phyloP scores from a whole-genome alignment of 2,888 invertebrate species.

The Latrodectus hesperus region DNA sequence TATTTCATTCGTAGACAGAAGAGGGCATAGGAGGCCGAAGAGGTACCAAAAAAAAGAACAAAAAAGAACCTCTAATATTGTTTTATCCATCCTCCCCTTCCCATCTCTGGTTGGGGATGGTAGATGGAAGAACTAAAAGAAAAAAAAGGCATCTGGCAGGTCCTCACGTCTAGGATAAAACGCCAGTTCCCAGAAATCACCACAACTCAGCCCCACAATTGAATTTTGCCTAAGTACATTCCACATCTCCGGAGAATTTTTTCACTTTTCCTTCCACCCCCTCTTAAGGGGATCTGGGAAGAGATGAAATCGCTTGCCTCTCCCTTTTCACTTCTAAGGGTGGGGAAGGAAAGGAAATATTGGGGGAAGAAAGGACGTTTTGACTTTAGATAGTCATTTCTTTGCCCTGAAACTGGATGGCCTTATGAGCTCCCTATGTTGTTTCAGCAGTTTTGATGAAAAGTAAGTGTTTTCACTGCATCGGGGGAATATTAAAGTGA shows the following conservation, averaged over 20 bases:
- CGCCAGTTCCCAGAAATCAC: constrained; percentile 25
- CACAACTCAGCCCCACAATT: constrained; percentile 54
- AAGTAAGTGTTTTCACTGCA: constrained; percentile 52
- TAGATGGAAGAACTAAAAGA: not conserved
- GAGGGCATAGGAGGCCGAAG: not conserved
- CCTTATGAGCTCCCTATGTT: constrained; percentile 4
- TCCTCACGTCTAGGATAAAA: constrained; percentile 34
- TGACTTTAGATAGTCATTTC: not conserved
- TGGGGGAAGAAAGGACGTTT: not conserved
- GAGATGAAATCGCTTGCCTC: not conserved
- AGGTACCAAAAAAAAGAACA: not conserved
- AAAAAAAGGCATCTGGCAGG: not conserved
- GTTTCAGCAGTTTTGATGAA: constrained; percentile 55
- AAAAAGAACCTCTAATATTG: not conserved
- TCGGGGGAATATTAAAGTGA: constrained; percentile 36
- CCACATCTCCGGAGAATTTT: constrained; percentile 24
- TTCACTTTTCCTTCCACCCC: not conserved
- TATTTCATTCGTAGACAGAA: constrained; percentile 26
- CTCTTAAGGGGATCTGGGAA: not conserved
- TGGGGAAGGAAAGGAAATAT: not conserved
- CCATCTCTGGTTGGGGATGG: not conserved
- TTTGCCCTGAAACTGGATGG: not conserved
- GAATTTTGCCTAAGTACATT: constrained; percentile 63
- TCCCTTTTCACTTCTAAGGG: not conserved
- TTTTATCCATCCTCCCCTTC: not conserved